Base-by-base conservation (phyloP, 1,140 invertebrate species). In the Argopecten irradians region DNA sequence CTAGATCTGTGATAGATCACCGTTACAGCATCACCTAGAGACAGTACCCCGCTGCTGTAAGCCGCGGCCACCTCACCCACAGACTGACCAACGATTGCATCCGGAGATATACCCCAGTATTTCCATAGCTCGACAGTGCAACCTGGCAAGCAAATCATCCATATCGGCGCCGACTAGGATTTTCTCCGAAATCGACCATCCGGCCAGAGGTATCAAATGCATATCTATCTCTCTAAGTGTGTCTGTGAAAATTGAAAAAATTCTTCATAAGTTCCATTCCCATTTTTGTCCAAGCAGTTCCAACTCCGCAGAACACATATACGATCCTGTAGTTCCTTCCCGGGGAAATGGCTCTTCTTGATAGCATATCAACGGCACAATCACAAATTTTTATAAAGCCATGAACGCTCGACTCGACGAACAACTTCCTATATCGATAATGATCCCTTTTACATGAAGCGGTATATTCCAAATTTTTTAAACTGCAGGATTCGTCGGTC, bases 251-350 rank as follows among this genome's bases (percentile, higher is more conserved):
- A 96, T 94, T n/a, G n/a, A 32, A 7, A 83, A 98, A 97, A 71
- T 99, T 96, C 43, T 96, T 92, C 96, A 99, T 97, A 14, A 99
- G 95, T 33, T 97, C 96, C 93, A 97, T 97, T 11, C 97, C 98
- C 98, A 99, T 99, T 89, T 98, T 98, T 36, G 97, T 96, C 98
- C 98, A 99, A 95, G 99, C 98, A 39, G 97, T 97, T 13, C 98
- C 99, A 98, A 99, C 99, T 43, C 98, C 99, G 83, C 98, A 98
- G 95, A 98, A 99, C 41, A 99, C 96, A 94, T 89, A 91, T 32
- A 92, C 71, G 14, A 92, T 83, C 16, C 85, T 82, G 14, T 28
- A 71, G 16, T 14, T 83, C 34, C 83, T n/a, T 19, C 28, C 34
- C 1, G 19, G 9, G n/a, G 22, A 34, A n/a, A 22, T 14, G 34